Conservation (phyloP, 2,113 vertebrate species). For the Anhinga anhinga region DNA sequence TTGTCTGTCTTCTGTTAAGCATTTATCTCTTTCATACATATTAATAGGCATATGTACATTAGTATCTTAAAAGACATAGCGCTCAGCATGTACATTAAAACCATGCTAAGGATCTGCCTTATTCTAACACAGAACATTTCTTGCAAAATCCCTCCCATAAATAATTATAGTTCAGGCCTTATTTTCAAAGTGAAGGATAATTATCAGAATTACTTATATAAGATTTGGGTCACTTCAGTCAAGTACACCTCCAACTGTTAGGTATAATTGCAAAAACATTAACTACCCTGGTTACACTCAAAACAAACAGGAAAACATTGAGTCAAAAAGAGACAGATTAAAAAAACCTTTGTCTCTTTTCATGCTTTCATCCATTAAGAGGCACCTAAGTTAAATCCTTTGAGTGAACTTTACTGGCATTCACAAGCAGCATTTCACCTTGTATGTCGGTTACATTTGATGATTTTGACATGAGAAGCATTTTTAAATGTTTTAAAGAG, state of each 20-base stretch:
- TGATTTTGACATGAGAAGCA: background rate
- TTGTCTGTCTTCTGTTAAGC: background rate
- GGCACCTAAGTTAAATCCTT: background rate
- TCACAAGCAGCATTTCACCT: background rate
- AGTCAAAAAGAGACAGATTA: background rate
- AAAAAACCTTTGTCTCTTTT: background rate
- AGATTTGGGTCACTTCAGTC: constrained; percentile 55
- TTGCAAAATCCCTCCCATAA: constrained; percentile 28
- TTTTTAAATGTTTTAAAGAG: background rate
- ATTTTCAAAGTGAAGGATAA: constrained; percentile 52
- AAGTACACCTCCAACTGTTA: constrained; percentile 49
- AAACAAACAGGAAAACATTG: background rate
- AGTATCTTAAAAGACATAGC: background rate
- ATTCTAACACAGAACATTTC: background rate
- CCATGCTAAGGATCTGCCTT: background rate
- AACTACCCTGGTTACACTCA: background rate
- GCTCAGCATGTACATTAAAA: background rate
- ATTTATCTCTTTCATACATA: background rate
- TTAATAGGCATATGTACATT: background rate
- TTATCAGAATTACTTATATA: constrained; percentile 55
- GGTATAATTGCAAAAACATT: constrained; percentile 42
- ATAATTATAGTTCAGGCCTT: constrained; percentile 57
- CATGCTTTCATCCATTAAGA: background rate
- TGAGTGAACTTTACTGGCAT: background rate
- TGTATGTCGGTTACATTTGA: background rate